These are phyloP conservation scores for Muschampia plurimacula DNA, from an alignment of 2,888 invertebrate genomes.

Conservation along the genomic window DNA sequence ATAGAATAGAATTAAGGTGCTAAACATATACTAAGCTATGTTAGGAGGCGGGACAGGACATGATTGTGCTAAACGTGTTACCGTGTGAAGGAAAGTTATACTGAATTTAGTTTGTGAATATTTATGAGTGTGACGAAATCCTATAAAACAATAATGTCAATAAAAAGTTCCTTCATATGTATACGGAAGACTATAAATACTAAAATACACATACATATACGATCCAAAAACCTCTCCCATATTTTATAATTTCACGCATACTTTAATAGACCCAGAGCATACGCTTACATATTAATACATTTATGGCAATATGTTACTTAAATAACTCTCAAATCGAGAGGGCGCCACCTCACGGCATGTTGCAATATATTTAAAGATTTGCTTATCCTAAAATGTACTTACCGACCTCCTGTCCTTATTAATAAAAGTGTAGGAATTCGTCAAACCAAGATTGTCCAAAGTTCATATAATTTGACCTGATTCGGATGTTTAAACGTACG, in stretches of 20 bases:
- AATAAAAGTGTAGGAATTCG: neutral
- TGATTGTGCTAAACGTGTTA: conserved; percentile 77
- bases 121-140: conserved; percentile 2
- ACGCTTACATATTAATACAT: neutral
- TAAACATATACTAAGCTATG: conserved; percentile 60
- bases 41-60: conserved; percentile 68
- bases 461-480: too few species aligned
- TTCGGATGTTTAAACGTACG: too few species aligned
- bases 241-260: neutral
- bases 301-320: neutral
- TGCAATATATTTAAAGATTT: neutral
- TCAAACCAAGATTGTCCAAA: too few species aligned
- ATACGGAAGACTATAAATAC: neutral
- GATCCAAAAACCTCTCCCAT: neutral
- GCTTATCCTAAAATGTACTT: neutral
- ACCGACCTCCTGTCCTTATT: neutral
- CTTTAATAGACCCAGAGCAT: neutral
- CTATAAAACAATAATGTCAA: neutral
- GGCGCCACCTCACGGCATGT: too few species aligned
- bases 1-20: conserved; percentile 47
- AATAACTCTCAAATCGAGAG: neutral
- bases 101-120: conserved; percentile 22
- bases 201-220: neutral
- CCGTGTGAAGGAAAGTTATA: conserved; percentile 73
- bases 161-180: neutral